A percentile compares a stretch with the other conserved stretches of the same genome.
Conservation (phyloP, 92 coral and sea anemone genomes). For the Scolanthus callimorphus region DNA sequence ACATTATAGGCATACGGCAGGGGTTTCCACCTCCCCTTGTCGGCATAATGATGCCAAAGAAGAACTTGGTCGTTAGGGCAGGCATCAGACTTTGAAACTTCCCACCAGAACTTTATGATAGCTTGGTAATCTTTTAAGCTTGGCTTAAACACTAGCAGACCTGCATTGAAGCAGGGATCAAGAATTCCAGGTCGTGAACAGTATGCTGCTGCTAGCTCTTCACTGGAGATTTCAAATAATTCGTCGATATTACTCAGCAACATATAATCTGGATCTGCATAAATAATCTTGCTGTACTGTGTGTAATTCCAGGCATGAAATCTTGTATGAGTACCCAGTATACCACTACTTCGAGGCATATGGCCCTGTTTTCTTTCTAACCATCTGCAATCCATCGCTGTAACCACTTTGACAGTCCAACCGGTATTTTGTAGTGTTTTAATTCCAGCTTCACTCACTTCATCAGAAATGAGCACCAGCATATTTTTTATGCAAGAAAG, state of each 20-base stretch:
- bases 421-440: conserved; percentile 52
- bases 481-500: conserved; percentile 53
- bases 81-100: conserved; percentile 18
- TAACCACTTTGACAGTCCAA: conserved; percentile 46
- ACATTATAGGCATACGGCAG: conserved; percentile 77
- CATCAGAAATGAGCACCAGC: conserved; percentile 36
- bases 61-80: conserved; percentile 72
- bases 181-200: conserved; percentile 64
- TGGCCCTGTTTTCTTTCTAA: conserved; percentile 49
- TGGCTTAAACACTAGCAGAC: conserved; percentile 60
- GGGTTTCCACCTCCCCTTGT: conserved; percentile 60
- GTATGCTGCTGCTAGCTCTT: conserved; percentile 55
- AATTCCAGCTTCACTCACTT: conserved; percentile 22
- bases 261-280: conserved; percentile 72
- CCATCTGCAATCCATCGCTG: conserved; percentile 77
- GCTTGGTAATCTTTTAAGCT: conserved; percentile 14
- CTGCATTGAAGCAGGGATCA: conserved; percentile 81
- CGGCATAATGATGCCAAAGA: conserved; percentile 57
- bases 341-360: conserved; percentile 24
- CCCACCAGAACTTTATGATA: conserved; percentile 23
- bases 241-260: conserved; percentile 63
- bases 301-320: conserved; percentile 76
- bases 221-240: conserved; percentile 55
- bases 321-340: conserved; percentile 77
- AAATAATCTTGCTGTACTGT: conserved; percentile 63